phyloP scores from a whole-genome alignment of 2,888 invertebrate genomes.

The Craniophora ligustri region DNA sequence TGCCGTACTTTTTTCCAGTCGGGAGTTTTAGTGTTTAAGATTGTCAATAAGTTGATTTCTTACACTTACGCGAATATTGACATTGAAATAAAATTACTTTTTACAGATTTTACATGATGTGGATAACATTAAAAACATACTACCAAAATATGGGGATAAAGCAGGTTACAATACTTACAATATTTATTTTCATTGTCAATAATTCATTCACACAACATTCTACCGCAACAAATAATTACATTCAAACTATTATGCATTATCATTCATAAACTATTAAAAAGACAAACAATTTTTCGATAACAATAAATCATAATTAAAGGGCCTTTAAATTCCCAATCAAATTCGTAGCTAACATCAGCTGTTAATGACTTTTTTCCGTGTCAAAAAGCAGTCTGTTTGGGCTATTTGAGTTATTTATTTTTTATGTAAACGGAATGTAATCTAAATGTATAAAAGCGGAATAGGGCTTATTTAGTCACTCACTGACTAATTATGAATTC shows the following conservation, averaged over 20 bases:
- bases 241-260: constrained; percentile 16
- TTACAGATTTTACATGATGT: too few relatives aligned
- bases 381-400: constrained; percentile 54
- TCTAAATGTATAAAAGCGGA: constrained; percentile 1
- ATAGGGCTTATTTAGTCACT: too few relatives aligned
- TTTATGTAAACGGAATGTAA: constrained; percentile 31
- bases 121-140: too few relatives aligned
- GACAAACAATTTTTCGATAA: constrained; percentile 33
- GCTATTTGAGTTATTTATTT: constrained; percentile 53
- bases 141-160: too few relatives aligned
- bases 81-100: too few relatives aligned
- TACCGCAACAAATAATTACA: too few relatives aligned
- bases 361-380: constrained; percentile 70
- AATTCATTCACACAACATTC: too few relatives aligned
- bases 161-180: too few relatives aligned
- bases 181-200: constrained; percentile 2
- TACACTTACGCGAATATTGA: too few relatives aligned
- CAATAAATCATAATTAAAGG: constrained; percentile 59
- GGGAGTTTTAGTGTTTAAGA: background rate
- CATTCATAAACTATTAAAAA: background rate
- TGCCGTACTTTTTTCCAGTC: too few relatives aligned
- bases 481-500: too few relatives aligned
- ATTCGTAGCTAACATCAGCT: constrained; percentile 55
- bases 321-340: constrained; percentile 58
- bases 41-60: too few relatives aligned